Conservation (phyloP, 2,888 invertebrate species). For the Hyles lineata region DNA sequence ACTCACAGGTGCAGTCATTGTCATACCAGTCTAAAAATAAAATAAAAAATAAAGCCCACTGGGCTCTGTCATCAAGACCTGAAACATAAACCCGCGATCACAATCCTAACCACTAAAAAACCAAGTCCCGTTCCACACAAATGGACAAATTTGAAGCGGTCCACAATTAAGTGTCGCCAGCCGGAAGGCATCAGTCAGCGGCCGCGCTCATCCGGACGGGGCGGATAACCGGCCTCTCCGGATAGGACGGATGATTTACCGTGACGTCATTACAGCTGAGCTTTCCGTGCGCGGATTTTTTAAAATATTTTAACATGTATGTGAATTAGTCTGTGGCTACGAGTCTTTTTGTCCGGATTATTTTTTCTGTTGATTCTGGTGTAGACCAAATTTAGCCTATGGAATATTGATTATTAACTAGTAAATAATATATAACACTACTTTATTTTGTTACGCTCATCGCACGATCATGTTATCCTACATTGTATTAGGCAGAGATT, state of each 20-base stretch:
- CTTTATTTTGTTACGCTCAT: too few species aligned
- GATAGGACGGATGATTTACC: constrained; percentile 56
- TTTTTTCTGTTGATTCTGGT: background rate
- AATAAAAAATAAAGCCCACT: too few species aligned
- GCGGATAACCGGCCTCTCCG: constrained; percentile 51
- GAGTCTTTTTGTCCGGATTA: background rate
- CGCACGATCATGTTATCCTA: too few species aligned
- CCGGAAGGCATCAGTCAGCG: constrained; percentile 61
- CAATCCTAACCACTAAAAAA: background rate
- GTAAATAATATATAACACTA: too few species aligned
- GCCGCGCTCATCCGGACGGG: constrained; percentile 46
- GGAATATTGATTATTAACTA: too few species aligned
- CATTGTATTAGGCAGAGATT: too few species aligned
- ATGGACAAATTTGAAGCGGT: constrained; percentile 56
- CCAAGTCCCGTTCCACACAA: constrained; percentile 32
- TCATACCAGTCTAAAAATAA: too few species aligned
- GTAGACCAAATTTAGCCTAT: too few species aligned
- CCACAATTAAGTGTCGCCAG: constrained; percentile 54
- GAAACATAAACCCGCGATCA: background rate
- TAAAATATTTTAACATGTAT: background rate
- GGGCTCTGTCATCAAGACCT: too few species aligned
- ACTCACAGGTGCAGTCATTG: too few species aligned
- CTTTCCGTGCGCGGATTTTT: constrained; percentile 7
- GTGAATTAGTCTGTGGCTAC: background rate
- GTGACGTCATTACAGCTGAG: constrained; percentile 41